Evolutionary conservation across 2,888 invertebrate species (phyloP).

Genomic region (Drosophila suboccidentalis): DNA sequence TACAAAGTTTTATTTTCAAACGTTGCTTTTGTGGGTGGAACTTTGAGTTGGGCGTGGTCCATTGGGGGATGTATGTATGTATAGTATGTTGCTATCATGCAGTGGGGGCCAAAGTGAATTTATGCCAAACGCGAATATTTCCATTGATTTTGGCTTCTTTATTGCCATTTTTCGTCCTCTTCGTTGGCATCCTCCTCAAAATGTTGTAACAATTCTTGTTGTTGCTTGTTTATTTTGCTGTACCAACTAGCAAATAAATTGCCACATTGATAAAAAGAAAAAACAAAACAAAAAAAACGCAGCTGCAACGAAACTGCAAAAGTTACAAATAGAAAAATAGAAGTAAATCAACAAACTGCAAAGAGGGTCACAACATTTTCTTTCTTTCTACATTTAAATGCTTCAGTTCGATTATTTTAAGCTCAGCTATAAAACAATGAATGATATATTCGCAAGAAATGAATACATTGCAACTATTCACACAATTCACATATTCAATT

Average conservation of each 20-base stretch:
- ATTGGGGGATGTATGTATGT: neutral
- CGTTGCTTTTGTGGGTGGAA: constrained; percentile 43
- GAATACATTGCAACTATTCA: neutral
- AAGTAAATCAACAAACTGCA: constrained; percentile 9
- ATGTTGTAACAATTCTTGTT: constrained; percentile 52
- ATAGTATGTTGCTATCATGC: constrained; percentile 23
- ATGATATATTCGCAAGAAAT: constrained; percentile 3
- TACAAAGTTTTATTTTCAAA: constrained; percentile 72
- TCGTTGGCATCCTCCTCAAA: constrained; percentile 69
- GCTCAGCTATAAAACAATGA: constrained; percentile 5
- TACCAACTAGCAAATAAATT: constrained; percentile 67
- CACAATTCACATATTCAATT: constrained; percentile 15
- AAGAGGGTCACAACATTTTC: constrained; percentile 8
- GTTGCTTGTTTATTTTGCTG: constrained; percentile 26
- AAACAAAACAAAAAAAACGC: neutral
- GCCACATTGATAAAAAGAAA: constrained; percentile 44
- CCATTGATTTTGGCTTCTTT: constrained; percentile 77
- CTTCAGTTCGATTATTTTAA: constrained; percentile 35
- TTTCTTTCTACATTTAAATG: constrained; percentile 22
- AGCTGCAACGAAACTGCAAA: constrained; percentile 49
- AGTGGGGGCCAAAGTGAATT: constrained; percentile 66
- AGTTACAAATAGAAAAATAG: constrained; percentile 6
- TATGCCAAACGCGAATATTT: constrained; percentile 78
- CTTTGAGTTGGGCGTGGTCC: constrained; percentile 11
- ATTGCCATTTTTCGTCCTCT: constrained; percentile 62